phyloP scores from a whole-genome alignment of 2,888 invertebrate genomes.

The Bruchidius siliquastri region DNA sequence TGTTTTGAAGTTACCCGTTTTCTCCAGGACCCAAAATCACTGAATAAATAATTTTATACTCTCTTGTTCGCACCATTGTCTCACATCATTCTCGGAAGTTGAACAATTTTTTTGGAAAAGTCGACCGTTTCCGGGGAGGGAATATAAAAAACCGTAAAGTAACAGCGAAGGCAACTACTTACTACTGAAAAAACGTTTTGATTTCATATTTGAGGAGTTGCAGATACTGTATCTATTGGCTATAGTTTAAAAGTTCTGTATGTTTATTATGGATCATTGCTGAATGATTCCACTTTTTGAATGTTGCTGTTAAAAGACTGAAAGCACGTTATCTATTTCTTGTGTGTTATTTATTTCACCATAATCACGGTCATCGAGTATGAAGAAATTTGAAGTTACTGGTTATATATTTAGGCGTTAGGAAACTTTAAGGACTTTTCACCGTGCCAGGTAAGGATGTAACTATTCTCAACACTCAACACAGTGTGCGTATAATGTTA shows the following conservation, averaged over 20 bases:
- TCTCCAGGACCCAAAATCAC: no score
- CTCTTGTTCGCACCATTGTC: no score
- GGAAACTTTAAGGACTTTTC: neutral
- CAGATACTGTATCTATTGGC: neutral
- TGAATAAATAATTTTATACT: no score
- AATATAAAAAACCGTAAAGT: no score
- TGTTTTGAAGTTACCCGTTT: no score
- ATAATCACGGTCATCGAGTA: neutral
- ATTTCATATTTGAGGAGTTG: neutral
- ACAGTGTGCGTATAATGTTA: neutral
- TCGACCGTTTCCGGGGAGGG: no score
- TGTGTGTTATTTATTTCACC: neutral
- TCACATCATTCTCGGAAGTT: no score
- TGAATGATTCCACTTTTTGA: neutral
- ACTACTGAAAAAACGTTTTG: neutral
- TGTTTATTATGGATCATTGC: neutral
- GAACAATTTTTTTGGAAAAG: no score
- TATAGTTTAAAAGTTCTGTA: neutral
- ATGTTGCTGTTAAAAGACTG: neutral
- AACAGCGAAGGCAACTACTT: neutral
- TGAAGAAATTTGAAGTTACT: neutral
- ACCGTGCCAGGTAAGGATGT: neutral
- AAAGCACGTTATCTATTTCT: neutral
- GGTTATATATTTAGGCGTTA: neutral
- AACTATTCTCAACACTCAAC: neutral